Evolutionary conservation across 2,113 vertebrate genomes (phyloP), one percentile per base, ranked within the genome.

Genomic region (Procavia capensis): DNA sequence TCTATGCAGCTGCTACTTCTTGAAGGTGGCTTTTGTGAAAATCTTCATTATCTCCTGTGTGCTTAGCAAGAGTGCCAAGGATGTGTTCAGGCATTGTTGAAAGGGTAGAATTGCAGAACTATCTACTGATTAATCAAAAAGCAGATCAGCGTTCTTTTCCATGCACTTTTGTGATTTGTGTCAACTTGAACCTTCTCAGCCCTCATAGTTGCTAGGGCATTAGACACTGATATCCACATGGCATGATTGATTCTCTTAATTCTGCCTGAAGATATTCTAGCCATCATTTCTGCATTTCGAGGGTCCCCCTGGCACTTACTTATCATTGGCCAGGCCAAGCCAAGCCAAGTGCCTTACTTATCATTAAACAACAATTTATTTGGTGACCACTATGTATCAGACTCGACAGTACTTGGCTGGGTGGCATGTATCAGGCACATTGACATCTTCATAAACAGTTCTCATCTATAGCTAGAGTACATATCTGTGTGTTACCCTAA

Each of bases 401-500:
- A 50, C 47, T 50, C 47, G 47, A 50, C 47, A 50, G 47, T 9
- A 50, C 7, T 50, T 6, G 13, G 47, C 13, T 50, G 47, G 47
- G 47, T 50, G 47, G 47, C 13, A 14, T 78, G 8, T 59, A 9
- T 91, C 9, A 80, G 57, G 10, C 24, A 25, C 1, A n/a, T 22
- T 50, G 61, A 19, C 9, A 8, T 47, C 59, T 54, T 81, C 29
- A 74, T n/a, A 89, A 75, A 70, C 1, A 80, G 22, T 78, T 59
- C 9, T 66, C 31, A 54, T 70, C 9, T 74, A 74, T 76, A 66
- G 59, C 4, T 85, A 64, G 2, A 63, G 16, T 57, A 72, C n/a
- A 78, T 90, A 6, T 84, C 72, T 14, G 9, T n/a, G 20, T 81
- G 80, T 61, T 86, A 59, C 20, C 22, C 88, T 34, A 95, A 47